Evolutionary conservation across 64 coral and sea anemone species (phyloP).

Genomic region (Stichodactyla helianthus): DNA sequence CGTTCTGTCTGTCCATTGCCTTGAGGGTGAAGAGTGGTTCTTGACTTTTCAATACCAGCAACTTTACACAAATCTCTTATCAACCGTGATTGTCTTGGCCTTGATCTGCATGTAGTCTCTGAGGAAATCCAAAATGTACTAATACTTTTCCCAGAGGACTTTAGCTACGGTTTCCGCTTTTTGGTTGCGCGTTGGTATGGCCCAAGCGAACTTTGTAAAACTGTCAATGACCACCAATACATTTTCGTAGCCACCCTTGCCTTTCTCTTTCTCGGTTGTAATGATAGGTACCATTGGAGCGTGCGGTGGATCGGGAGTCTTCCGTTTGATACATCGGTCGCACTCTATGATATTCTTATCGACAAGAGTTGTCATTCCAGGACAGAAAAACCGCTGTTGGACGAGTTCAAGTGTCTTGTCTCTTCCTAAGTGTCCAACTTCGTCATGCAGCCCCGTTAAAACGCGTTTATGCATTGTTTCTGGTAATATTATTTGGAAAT

Average conservation of each 20-base stretch:
- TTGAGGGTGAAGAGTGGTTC: conserved; percentile 39
- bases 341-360: not conserved
- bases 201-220: conserved; percentile 45
- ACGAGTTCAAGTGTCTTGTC: conserved; percentile 36
- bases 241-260: conserved; percentile 39
- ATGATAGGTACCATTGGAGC: conserved; percentile 32
- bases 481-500: conserved; percentile 44
- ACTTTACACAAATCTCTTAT: conserved; percentile 43
- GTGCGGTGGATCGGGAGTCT: conserved; percentile 26
- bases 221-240: conserved; percentile 35
- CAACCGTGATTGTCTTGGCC: conserved; percentile 40
- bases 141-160: conserved; percentile 35
- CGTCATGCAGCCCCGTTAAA: conserved; percentile 37
- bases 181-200: conserved; percentile 41
- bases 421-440: conserved; percentile 41
- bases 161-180: conserved; percentile 29
- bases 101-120: conserved; percentile 36
- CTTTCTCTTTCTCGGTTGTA: conserved; percentile 18
- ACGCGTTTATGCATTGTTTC: conserved; percentile 3
- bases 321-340: conserved; percentile 19
- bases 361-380: conserved; percentile 28
- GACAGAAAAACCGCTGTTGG: conserved; percentile 32
- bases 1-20: conserved; percentile 46
- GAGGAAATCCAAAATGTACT: conserved; percentile 33
- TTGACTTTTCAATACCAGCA: conserved; percentile 28